Evolutionary conservation across 2,797 vertebrate species (phyloP).

Genomic region (Ctenochaetus hawaiiensis): DNA sequence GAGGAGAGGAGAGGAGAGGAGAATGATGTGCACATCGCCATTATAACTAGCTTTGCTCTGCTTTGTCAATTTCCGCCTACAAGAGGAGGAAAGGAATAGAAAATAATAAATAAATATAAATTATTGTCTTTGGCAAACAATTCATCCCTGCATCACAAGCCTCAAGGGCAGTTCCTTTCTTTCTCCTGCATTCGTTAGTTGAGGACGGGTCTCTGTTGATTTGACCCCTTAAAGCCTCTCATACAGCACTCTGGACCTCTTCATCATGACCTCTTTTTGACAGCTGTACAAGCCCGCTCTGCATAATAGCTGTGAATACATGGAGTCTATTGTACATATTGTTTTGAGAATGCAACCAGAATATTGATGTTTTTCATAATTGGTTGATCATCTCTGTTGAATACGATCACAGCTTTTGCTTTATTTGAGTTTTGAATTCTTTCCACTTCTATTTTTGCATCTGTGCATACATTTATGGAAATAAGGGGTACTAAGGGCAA

Average conservation of each 20-base stretch:
- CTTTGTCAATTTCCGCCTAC: slow-evolving; percentile 73
- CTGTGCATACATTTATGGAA: not conserved
- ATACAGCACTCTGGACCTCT: slow-evolving; percentile 40
- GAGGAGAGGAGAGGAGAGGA: slow-evolving; percentile 35
- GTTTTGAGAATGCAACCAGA: not conserved
- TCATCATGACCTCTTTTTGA: slow-evolving; percentile 55
- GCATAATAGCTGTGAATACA: slow-evolving; percentile 14
- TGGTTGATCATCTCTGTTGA: not conserved
- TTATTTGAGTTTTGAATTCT: slow-evolving; percentile 4
- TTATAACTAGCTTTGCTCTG: slow-evolving; percentile 77
- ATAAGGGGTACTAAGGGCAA: not conserved
- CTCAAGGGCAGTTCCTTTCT: slow-evolving; percentile 63
- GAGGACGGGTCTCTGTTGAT: slow-evolving; percentile 59
- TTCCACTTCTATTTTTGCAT: not conserved
- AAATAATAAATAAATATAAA: slow-evolving; percentile 65
- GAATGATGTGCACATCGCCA: slow-evolving; percentile 56
- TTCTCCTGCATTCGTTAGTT: slow-evolving; percentile 54
- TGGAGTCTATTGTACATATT: not conserved
- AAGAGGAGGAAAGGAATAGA: slow-evolving; percentile 47
- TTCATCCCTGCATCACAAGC: slow-evolving; percentile 62
- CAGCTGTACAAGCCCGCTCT: slow-evolving; percentile 24
- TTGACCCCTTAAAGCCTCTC: slow-evolving; percentile 52
- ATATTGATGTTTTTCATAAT: not conserved
- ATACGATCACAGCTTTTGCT: not conserved
- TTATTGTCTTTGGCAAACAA: slow-evolving; percentile 70